Evolutionary conservation across 2,888 invertebrate species (phyloP), one percentile per base, ranked within the genome.

Genomic region (Orthosia incerta): DNA sequence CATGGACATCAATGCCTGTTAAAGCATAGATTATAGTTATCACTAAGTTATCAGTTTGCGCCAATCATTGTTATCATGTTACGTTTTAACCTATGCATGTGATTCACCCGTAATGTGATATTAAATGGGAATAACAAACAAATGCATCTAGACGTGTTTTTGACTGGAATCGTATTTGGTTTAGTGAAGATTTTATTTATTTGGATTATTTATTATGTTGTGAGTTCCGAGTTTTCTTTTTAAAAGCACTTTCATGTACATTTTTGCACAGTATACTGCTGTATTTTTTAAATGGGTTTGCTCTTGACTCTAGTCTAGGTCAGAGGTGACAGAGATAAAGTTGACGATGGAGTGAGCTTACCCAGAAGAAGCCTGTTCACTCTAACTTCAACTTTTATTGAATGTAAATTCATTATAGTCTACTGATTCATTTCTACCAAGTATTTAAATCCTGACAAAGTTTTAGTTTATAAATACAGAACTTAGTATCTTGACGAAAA

Each of bases 21-120:
- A 74, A 77, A 79, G 39, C 61, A 72, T 68, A 87, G 86, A 87
- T 86, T 85, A 81, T 46, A 57, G 64, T 79, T 86, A 86, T 87
- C 86, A 87, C 71, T 39, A 45, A 57, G 64, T 79, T 86, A 86
- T 87, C 86, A 87, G 74, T 39, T 48, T 3, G 62, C 66, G 23
- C 70, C 78, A 71, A 81, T 87, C 78, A 76, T 57, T 70, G 66
- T 87, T 85, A 86, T 87, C 86, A 69, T 26, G 11, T 64, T 75
- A 78, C 31, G 18, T 73, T 65, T 60, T 76, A 71, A 56, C 70
- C 65, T 61, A 77, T n/a, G 46, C 65, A 62, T 84, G 74, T 83
- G 86, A 86, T 85, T 83, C 74, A 71, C 59, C 5, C 4, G 15
- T 80, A 74, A 71, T 81, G 71, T 71, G 53, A 45, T 73, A 64